These are phyloP conservation scores for Bellardia bayeri DNA, from an alignment of 2,888 invertebrate species.

Conservation along the genomic window DNA sequence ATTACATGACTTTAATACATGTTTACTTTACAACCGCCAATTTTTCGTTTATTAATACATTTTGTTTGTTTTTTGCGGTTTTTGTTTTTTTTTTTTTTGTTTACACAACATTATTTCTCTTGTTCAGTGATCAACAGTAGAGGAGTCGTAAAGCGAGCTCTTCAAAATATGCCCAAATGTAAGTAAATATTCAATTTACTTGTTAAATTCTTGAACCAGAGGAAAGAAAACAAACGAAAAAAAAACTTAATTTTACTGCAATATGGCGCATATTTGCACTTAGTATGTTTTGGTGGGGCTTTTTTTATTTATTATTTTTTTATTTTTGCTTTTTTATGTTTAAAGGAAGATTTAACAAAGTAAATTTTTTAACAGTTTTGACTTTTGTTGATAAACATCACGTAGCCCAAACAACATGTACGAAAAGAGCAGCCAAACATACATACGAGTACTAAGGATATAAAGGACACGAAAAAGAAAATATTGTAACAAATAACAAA, in stretches of 20 bases:
- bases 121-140: background rate
- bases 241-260: slow-evolving; percentile 63
- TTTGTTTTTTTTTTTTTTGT: slow-evolving; percentile 6
- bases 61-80: slow-evolving; percentile 11
- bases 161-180: slow-evolving; percentile 16
- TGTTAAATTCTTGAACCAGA: slow-evolving; percentile 34
- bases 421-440: slow-evolving; percentile 7
- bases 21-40: slow-evolving; percentile 3
- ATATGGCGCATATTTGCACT: slow-evolving; percentile 68
- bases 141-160: slow-evolving; percentile 2
- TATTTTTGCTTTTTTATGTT: background rate
- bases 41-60: slow-evolving; percentile 10
- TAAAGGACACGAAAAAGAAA: slow-evolving; percentile 24
- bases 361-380: slow-evolving; percentile 51
- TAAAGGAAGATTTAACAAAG: slow-evolving; percentile 27
- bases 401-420: slow-evolving; percentile 59
- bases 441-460: slow-evolving; percentile 13
- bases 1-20: slow-evolving; percentile 6
- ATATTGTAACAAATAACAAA: slow-evolving; percentile 47
- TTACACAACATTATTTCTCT: background rate
- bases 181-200: background rate
- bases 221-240: slow-evolving; percentile 1
- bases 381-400: slow-evolving; percentile 69
- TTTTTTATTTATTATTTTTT: slow-evolving; percentile 20
- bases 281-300: slow-evolving; percentile 1